Base-by-base conservation (phyloP, 2,797 vertebrate species). In the Sebastes diaconus region DNA sequence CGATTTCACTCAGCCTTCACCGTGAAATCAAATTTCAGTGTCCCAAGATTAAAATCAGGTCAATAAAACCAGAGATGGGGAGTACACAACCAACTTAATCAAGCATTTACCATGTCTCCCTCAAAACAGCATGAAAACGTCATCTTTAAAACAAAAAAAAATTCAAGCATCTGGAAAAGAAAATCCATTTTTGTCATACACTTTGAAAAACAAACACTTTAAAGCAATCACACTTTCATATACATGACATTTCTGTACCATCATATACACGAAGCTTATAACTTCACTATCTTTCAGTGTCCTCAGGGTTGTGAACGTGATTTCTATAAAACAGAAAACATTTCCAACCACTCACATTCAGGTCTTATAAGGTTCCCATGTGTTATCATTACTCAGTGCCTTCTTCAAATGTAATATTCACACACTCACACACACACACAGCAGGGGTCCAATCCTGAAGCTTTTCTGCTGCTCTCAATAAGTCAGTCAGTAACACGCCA, bases 291-390 rank as follows among this genome's bases (percentile, higher is more conserved):
- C 63, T 24, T 84, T 90, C 84, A 83, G 86, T 78, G 83, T 84
- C 84, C 80, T 79, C 82, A 74, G 78, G 83, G 87, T 89, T 87
- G 88, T 68, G 77, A 91, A 90, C 87, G 86, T 82, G 73, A 91
- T 89, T 91, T 93, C 83, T 88, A 80, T 89, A 90, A 85, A 93
- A 93, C 88, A 88, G 90, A 91, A 88, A 94, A 85, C 84, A 77
- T 90, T 86, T 90, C 84, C 81, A 90, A 70, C 81, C 83, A 64
- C 79, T 91, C 80, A 80, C 84, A 90, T 93, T 90, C 85, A 90
- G 75, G 58, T 90, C 82, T 81, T 50, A 50, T 82, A 77, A 84
- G 69, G 79, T 81, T 84, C 69, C 52, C 69, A 34, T 70, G 80
- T 63, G 68, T 68, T 46, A 68, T 65, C 69, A 52, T 84, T 75